These are phyloP conservation scores for Campodea augens DNA, from an alignment of 1,140 invertebrate species.

Conservation along the genomic window DNA sequence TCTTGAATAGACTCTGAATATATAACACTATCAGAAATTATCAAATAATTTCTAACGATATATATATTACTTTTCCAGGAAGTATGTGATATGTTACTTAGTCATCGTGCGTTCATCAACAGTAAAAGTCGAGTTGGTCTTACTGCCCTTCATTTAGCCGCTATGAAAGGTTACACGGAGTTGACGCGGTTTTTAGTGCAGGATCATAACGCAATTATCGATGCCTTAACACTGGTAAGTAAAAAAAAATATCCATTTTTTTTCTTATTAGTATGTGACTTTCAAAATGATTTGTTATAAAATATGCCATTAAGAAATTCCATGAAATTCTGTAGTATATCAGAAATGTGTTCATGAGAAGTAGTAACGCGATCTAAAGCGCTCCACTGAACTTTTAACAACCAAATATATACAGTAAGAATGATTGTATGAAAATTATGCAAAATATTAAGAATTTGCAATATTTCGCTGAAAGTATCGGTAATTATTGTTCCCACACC, in stretches of 20 bases:
- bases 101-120: constrained; percentile 96
- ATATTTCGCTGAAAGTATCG: no score
- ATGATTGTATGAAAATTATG: no score
- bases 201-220: constrained; percentile 84
- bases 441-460: no score
- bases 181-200: constrained; percentile 66
- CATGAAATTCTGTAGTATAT: no score
- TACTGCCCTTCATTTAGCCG: constrained; percentile 69
- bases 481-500: no score
- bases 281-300: no score
- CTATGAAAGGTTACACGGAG: constrained; percentile 83
- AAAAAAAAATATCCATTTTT: background rate
- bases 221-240: constrained; percentile 69
- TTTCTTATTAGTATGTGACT: constrained; percentile 2
- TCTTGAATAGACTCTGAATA: background rate
- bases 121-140: constrained; percentile 71
- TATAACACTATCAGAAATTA: background rate
- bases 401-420: no score
- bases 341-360: no score
- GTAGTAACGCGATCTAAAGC: no score
- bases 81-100: constrained; percentile 84
- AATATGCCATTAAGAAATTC: no score
- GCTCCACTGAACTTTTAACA: no score
- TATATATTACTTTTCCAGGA: constrained; percentile 27
- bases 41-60: background rate